Conservation (phyloP, 2,797 vertebrate genomes). For the Falco berigora region DNA sequence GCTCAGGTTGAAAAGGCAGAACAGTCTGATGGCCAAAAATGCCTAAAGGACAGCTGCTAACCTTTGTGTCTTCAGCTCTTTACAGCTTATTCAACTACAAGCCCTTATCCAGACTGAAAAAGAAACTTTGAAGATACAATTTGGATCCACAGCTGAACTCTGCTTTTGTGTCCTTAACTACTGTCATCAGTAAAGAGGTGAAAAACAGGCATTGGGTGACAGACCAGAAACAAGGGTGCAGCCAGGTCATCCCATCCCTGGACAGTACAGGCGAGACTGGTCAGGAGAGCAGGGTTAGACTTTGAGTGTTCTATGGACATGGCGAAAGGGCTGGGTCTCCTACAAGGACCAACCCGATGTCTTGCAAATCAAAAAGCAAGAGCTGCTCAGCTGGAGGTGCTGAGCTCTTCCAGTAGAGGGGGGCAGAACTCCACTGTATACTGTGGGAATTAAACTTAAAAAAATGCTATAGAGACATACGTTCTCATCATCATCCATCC, state of each 20-base stretch:
- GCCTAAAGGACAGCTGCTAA: neutral
- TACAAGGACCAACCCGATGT: neutral
- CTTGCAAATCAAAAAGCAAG: neutral
- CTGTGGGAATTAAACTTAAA: neutral
- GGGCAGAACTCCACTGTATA: conserved; percentile 30
- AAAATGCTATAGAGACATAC: neutral
- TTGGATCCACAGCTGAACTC: neutral
- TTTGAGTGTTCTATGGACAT: neutral
- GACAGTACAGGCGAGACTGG: neutral
- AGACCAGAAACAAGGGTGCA: neutral
- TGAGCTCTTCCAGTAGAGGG: conserved; percentile 59
- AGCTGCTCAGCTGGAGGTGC: conserved; percentile 5
- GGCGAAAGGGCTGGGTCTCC: neutral
- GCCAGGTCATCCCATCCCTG: neutral
- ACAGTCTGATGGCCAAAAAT: neutral
- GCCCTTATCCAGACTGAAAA: neutral
- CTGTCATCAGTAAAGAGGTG: neutral
- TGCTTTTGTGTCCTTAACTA: neutral
- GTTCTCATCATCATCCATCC: neutral
- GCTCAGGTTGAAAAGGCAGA: neutral
- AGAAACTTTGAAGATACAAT: neutral
- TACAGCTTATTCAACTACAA: neutral
- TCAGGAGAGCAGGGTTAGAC: neutral
- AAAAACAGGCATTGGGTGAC: neutral
- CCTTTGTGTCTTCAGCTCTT: neutral